Conservation (phyloP, 2,113 vertebrate genomes). For the Ramphastos sulfuratus region DNA sequence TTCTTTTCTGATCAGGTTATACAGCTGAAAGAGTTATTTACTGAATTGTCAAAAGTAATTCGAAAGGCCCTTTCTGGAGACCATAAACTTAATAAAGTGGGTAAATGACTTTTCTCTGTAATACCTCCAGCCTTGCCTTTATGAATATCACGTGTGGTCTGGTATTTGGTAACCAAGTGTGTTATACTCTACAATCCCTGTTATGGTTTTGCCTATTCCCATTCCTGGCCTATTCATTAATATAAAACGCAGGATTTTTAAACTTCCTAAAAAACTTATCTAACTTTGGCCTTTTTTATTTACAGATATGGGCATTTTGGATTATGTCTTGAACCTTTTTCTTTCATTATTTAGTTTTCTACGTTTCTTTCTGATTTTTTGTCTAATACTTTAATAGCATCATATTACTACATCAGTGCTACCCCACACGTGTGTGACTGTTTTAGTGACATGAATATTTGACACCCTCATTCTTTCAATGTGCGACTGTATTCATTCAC, state of each 20-base stretch:
- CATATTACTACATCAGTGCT: neutral
- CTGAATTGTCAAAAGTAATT: neutral
- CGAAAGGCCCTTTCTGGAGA: neutral
- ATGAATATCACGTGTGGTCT: neutral
- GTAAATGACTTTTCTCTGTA: neutral
- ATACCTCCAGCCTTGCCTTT: neutral
- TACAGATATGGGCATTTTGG: neutral
- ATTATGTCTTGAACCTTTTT: neutral
- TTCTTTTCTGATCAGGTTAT: neutral
- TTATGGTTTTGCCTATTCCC: neutral
- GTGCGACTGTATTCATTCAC: neutral
- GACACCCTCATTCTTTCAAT: neutral
- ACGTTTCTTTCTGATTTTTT: neutral
- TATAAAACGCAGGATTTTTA: neutral
- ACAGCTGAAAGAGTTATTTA: neutral
- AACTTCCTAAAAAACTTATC: neutral
- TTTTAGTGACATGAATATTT: neutral
- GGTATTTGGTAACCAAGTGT: neutral
- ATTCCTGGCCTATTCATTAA: neutral
- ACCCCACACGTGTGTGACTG: neutral
- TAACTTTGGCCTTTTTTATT: neutral
- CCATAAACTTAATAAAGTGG: neutral
- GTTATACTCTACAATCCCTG: neutral
- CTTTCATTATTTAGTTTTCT: neutral
- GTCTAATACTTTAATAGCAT: neutral